A percentile compares a stretch with the other conserved stretches of the same genome.
phyloP scores from a whole-genome alignment of 30 jellyfish, hydroid and myxozoan species.

The Hydractinia symbiolongicarpus region DNA sequence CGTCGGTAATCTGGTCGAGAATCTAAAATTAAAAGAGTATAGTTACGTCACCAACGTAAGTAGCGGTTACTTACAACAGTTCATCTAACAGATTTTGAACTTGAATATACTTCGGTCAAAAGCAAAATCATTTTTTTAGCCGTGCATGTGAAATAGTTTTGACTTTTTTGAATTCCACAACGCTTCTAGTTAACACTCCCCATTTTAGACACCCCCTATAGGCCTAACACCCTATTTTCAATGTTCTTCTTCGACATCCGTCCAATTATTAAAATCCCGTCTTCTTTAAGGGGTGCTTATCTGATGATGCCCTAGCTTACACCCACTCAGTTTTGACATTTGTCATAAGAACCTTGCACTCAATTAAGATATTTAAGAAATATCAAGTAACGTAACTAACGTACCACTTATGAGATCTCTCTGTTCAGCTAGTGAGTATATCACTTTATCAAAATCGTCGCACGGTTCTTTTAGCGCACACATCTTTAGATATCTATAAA shows the following conservation, averaged over 20 bases:
- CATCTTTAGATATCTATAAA: conserved; percentile 46
- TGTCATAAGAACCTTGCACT: no score
- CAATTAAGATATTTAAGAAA: no score
- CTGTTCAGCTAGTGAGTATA: conserved; percentile 47
- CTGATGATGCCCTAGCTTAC: not conserved
- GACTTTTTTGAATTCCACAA: no score
- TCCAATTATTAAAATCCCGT: not conserved
- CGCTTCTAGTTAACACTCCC: no score
- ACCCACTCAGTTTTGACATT: not conserved
- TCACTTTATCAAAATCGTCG: conserved; percentile 66
- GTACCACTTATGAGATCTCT: conserved; percentile 53
- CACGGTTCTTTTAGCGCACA: conserved; percentile 69
- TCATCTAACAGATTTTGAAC: not conserved
- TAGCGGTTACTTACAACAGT: not conserved
- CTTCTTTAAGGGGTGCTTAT: not conserved
- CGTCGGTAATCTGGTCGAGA: conserved; percentile 32
- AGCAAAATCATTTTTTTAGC: not conserved
- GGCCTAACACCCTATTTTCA: no score
- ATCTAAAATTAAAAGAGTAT: not conserved
- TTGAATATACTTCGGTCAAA: not conserved
- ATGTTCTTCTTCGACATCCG: no score
- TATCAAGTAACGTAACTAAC: not conserved
- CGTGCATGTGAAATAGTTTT: not conserved
- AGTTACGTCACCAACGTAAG: not conserved
- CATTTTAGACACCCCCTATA: no score